Conservation (phyloP, 2,113 vertebrate species). For the Neomonachus schauinslandi region DNA sequence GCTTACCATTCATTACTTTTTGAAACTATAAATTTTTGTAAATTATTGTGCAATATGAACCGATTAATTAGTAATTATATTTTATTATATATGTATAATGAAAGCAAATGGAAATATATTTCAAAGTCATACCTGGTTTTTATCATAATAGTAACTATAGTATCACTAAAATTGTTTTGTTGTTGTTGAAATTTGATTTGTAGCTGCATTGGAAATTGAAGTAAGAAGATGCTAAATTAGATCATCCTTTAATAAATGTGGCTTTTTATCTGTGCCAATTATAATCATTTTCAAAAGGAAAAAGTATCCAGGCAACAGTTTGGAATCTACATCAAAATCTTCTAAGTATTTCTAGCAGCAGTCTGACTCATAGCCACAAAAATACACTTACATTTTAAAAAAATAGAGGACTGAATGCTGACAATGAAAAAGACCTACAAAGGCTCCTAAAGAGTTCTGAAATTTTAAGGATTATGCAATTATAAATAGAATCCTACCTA, state of each 20-base stretch:
- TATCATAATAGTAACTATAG: neutral
- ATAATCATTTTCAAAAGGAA: slow-evolving; percentile 7
- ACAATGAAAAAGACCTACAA: neutral
- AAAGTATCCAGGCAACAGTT: neutral
- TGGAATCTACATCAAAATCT: slow-evolving; percentile 18
- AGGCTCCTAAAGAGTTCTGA: neutral
- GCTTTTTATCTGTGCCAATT: slow-evolving; percentile 21
- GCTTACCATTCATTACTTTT: slow-evolving; percentile 28
- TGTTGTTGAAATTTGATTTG: slow-evolving; percentile 51
- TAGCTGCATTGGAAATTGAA: slow-evolving; percentile 2
- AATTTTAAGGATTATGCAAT: neutral
- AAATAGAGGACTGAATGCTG: neutral
- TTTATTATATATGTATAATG: slow-evolving; percentile 27
- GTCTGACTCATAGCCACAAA: neutral
- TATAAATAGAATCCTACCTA: neutral
- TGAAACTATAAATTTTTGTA: slow-evolving; percentile 27
- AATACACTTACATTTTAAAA: neutral
- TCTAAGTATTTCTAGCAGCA: neutral
- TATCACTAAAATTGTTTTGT: neutral
- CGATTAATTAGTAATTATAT: neutral
- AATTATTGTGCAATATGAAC: neutral
- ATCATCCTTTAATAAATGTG: slow-evolving; percentile 10
- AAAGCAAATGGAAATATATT: neutral
- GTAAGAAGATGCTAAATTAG: slow-evolving; percentile 11
- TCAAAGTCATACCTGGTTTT: slow-evolving; percentile 30